Conservation (phyloP, 2,797 vertebrate genomes). For the Tapirus indicus region DNA sequence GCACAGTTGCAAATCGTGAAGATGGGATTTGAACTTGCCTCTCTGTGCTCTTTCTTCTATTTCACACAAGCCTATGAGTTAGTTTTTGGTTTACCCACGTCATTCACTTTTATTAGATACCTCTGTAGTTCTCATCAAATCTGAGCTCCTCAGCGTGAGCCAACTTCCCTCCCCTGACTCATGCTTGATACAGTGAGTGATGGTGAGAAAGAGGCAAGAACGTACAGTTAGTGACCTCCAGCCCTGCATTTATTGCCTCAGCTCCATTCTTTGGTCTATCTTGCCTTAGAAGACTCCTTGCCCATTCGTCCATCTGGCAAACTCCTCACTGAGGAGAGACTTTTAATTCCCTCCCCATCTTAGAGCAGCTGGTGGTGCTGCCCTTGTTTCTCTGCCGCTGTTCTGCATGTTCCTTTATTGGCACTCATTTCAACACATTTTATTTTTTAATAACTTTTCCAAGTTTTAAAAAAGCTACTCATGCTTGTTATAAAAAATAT, state of each 20-base stretch:
- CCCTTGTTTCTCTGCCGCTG: background rate
- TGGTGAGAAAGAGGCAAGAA: background rate
- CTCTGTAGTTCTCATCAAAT: background rate
- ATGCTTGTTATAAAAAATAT: background rate
- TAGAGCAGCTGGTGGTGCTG: background rate
- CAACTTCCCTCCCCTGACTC: background rate
- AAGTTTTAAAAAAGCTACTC: background rate
- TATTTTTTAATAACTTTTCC: background rate
- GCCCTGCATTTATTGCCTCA: background rate
- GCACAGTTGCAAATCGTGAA: background rate
- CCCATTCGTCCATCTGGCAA: background rate
- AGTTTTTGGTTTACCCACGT: background rate
- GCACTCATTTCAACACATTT: background rate
- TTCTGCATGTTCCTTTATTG: background rate
- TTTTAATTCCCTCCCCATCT: background rate
- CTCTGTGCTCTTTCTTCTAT: background rate
- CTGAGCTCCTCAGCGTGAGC: background rate
- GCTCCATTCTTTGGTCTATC: background rate
- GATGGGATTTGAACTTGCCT: background rate
- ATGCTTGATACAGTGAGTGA: background rate
- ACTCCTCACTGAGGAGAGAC: background rate
- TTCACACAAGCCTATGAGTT: background rate
- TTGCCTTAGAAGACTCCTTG: background rate
- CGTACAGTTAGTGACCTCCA: background rate
- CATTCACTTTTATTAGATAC: background rate